These are phyloP conservation scores for Plecturocebus donacophilus DNA, from an alignment of 2,113 vertebrate species.

Conservation along the genomic window DNA sequence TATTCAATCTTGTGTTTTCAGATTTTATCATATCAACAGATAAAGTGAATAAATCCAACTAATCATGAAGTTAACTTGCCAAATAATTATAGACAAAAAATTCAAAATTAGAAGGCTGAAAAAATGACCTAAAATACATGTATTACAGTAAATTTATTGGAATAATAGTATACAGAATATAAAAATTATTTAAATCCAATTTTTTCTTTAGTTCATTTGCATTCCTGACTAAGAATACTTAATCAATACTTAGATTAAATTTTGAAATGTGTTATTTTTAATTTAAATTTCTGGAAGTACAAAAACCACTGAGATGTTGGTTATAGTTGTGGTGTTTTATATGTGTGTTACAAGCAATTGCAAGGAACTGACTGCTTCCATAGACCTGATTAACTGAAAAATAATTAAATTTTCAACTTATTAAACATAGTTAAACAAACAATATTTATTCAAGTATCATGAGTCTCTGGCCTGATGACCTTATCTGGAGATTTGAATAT, in stretches of 20 bases:
- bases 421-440: conserved; percentile 9
- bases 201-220: not conserved
- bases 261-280: not conserved
- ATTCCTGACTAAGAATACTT: not conserved
- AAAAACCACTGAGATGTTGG: not conserved
- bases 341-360: not conserved
- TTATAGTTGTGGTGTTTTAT: not conserved
- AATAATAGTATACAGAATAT: not conserved
- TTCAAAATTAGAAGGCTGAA: not conserved
- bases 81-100: not conserved
- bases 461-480: conserved; percentile 37
- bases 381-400: not conserved
- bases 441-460: not conserved
- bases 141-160: not conserved
- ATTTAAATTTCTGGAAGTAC: not conserved
- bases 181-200: not conserved
- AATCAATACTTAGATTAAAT: not conserved
- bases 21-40: not conserved
- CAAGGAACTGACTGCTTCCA: not conserved
- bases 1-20: not conserved
- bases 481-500: conserved; percentile 54
- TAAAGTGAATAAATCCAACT: not conserved
- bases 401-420: not conserved
- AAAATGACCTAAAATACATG: not conserved
- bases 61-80: not conserved